Evolutionary conservation across 1,140 invertebrate species (phyloP).

Genomic region (Lucilia cuprina): DNA sequence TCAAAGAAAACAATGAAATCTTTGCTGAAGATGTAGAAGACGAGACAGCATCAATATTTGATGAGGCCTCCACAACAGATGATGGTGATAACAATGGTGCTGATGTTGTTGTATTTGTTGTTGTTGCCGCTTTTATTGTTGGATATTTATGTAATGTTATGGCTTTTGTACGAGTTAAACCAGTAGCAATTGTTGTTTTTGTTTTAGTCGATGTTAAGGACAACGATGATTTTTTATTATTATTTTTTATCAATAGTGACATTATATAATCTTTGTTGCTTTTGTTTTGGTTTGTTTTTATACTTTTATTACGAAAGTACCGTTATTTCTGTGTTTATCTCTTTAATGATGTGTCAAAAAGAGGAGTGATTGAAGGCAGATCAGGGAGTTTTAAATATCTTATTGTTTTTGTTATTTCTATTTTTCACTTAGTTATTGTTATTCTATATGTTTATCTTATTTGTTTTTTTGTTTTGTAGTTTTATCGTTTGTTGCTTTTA

Average conservation of each 20-base stretch:
- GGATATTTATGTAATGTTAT: not conserved
- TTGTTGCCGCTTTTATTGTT: not conserved
- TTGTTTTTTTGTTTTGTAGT: not conserved
- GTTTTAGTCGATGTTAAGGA: not conserved
- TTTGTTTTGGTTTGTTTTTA: not conserved
- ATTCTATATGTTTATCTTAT: too few relatives aligned
- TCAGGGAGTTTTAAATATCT: not conserved
- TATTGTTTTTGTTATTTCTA: not conserved
- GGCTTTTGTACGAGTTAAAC: not conserved
- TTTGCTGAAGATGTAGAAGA: not conserved
- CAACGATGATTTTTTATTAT: not conserved
- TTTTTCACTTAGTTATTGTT: not conserved
- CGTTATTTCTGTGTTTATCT: not conserved
- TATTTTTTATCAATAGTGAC: not conserved
- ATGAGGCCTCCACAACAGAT: not conserved
- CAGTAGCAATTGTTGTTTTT: not conserved
- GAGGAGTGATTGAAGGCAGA: constrained; percentile 4
- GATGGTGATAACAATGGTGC: constrained; percentile 7
- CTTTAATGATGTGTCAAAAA: constrained; percentile 7
- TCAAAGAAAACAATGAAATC: not conserved
- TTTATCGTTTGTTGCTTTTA: not conserved
- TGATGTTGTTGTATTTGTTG: constrained; percentile 14
- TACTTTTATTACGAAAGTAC: not conserved
- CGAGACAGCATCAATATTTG: not conserved
- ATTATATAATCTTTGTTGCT: not conserved